Percentiles rank a stretch among this genome's conserved stretches.
Evolutionary conservation across 2,797 vertebrate species (phyloP).

Genomic region (Syncerus caffer): DNA sequence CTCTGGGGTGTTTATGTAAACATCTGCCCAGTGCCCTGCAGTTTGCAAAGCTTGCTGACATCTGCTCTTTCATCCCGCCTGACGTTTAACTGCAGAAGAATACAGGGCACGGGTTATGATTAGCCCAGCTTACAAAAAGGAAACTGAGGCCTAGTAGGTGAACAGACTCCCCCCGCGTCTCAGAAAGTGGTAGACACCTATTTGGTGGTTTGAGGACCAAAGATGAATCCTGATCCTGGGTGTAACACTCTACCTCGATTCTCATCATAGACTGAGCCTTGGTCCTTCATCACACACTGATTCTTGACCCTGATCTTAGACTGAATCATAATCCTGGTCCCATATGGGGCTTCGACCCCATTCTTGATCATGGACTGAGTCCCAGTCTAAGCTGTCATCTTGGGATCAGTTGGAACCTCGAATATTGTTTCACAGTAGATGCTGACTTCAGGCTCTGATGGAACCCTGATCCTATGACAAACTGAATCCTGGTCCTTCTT

Average conservation of each 20-base stretch:
- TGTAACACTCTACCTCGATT: neutral
- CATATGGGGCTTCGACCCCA: neutral
- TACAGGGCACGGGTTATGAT: neutral
- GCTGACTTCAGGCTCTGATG: neutral
- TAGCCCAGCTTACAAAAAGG: neutral
- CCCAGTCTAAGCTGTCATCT: neutral
- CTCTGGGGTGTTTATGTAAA: constrained; percentile 6
- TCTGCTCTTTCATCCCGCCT: neutral
- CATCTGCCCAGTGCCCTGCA: neutral
- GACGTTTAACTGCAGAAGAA: neutral
- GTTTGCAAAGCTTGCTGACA: neutral
- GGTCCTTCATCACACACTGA: neutral
- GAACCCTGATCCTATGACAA: neutral
- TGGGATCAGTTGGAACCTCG: neutral
- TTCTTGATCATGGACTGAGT: neutral
- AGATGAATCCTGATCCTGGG: neutral
- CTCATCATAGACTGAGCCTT: neutral
- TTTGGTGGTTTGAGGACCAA: neutral
- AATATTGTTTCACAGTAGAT: neutral
- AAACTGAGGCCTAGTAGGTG: neutral
- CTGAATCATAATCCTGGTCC: neutral
- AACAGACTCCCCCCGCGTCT: neutral
- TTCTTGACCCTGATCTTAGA: neutral
- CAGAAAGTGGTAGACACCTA: neutral
- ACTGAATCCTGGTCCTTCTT: neutral